Evolutionary conservation across 2,113 vertebrate genomes (phyloP).

Genomic region (Oreochromis niloticus): DNA sequence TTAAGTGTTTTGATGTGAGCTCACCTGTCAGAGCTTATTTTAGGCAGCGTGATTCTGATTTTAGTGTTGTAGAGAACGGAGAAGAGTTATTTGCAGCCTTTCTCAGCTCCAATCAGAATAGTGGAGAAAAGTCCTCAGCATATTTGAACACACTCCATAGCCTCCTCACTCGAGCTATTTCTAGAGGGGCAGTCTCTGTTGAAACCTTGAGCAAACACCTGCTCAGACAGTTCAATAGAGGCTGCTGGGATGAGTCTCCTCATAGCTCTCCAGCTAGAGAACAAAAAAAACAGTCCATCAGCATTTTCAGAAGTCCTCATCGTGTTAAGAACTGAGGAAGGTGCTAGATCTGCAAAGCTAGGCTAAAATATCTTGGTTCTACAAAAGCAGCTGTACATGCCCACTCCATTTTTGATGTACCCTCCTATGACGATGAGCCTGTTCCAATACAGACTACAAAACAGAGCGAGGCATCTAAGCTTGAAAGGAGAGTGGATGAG

Average conservation of each 20-base stretch:
- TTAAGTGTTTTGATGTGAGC: too few relatives aligned
- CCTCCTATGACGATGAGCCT: background rate
- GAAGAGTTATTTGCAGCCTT: too few relatives aligned
- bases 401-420: background rate
- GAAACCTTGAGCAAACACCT: background rate
- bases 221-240: background rate
- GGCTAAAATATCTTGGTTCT: background rate
- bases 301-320: background rate
- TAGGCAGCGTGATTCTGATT: too few relatives aligned
- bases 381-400: background rate
- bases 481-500: background rate
- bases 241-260: background rate
- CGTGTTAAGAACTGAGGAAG: background rate
- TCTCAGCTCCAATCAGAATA: too few relatives aligned
- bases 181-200: background rate
- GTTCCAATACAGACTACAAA: background rate
- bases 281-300: background rate
- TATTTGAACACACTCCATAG: too few relatives aligned
- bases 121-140: too few relatives aligned
- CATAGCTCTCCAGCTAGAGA: background rate
- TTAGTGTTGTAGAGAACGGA: too few relatives aligned
- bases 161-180: too few relatives aligned
- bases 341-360: background rate
- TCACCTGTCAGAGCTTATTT: too few relatives aligned
- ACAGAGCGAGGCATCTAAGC: fast-evolving